Evolutionary conservation across 2,888 invertebrate species (phyloP).

Genomic region (Eubasilissa splendida): DNA sequence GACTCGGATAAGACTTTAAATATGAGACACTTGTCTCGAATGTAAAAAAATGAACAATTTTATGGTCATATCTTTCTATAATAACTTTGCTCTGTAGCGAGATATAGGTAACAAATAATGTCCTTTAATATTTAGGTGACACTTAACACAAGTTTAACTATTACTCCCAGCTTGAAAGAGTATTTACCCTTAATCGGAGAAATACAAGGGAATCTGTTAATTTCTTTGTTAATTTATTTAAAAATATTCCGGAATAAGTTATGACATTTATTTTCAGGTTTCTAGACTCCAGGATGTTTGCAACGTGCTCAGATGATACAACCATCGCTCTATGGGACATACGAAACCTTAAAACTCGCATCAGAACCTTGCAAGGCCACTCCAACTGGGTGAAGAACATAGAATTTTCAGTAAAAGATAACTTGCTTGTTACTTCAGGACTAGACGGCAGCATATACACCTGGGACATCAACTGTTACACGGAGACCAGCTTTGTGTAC

Average conservation of each 20-base stretch:
- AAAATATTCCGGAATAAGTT: neutral
- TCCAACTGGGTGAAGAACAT: conserved; percentile 98
- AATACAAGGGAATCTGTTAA: no score
- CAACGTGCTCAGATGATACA: conserved; percentile 94
- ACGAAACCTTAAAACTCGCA: conserved; percentile 84
- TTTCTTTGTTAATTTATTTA: no score
- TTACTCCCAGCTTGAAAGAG: no score
- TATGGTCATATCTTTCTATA: no score
- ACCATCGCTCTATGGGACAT: conserved; percentile 95
- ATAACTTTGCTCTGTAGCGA: no score
- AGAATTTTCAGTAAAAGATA: conserved; percentile 89
- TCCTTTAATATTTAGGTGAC: no score
- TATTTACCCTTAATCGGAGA: no score
- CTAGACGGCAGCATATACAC: conserved; percentile 95
- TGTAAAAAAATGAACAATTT: no score
- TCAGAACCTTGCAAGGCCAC: conserved; percentile 87
- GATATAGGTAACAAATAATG: no score
- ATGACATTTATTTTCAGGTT: conserved; percentile 75
- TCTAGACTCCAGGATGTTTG: conserved; percentile 88
- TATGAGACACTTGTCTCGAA: no score
- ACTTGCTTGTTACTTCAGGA: conserved; percentile 90
- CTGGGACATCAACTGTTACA: conserved; percentile 93
- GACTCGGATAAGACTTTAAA: no score
- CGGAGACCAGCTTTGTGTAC: conserved; percentile 83
- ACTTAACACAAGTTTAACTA: no score